Evolutionary conservation across 1,140 invertebrate species (phyloP).

Genomic region (Drosophila elegans): DNA sequence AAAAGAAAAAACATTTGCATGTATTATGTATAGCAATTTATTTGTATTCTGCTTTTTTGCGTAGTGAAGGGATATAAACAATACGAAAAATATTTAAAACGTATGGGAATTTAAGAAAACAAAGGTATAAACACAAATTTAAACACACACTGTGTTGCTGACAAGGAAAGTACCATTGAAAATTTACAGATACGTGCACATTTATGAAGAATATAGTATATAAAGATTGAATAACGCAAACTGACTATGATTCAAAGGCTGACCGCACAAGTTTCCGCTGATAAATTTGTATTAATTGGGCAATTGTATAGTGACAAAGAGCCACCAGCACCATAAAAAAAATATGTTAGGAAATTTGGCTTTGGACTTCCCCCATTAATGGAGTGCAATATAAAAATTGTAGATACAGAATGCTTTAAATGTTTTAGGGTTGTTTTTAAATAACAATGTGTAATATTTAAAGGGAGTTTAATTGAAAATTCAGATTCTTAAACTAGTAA

Average conservation of each 20-base stretch:
- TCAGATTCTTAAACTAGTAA: too few species aligned
- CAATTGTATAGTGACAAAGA: constrained; percentile 24
- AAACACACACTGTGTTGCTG: constrained; percentile 31
- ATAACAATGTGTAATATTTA: not conserved
- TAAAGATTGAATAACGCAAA: constrained; percentile 32
- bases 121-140: constrained; percentile 9
- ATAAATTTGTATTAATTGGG: constrained; percentile 58
- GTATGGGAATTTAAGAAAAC: constrained; percentile 11
- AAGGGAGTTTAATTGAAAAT: too few species aligned
- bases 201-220: constrained; percentile 25
- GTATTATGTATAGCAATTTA: constrained; percentile 29
- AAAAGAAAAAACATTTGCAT: too few species aligned
- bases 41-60: constrained; percentile 65
- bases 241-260: constrained; percentile 35
- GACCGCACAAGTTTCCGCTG: constrained; percentile 36
- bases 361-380: constrained; percentile 17
- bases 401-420: not conserved
- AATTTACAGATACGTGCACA: constrained; percentile 1
- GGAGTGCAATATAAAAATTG: not conserved
- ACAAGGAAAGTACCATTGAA: constrained; percentile 11
- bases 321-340: constrained; percentile 12
- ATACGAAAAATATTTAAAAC: constrained; percentile 47
- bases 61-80: constrained; percentile 59
- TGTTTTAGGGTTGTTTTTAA: not conserved
- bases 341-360: constrained; percentile 20